These are phyloP conservation scores for Labrus mixtus DNA, from an alignment of 2,113 vertebrate genomes.

Conservation along the genomic window DNA sequence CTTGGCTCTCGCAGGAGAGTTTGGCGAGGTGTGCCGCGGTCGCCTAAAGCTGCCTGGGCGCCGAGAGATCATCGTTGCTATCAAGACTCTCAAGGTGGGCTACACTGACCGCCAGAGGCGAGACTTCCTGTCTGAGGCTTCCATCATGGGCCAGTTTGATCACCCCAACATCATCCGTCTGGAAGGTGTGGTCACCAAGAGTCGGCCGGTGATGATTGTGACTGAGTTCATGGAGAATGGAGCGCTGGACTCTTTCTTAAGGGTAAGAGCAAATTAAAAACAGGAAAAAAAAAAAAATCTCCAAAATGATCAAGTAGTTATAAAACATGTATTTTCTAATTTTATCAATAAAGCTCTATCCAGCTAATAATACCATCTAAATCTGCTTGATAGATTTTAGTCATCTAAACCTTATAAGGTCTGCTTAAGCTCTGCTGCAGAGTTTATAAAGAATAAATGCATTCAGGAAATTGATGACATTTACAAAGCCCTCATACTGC, in stretches of 20 bases:
- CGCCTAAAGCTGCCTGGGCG: slow-evolving; percentile 95
- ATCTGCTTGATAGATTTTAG: slow-evolving; percentile 44
- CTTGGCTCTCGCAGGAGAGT: slow-evolving; percentile 89
- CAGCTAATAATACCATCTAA: slow-evolving; percentile 2
- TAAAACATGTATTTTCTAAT: background rate
- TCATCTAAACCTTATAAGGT: slow-evolving; percentile 46
- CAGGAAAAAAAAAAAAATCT: background rate
- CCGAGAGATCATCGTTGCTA: slow-evolving; percentile 96
- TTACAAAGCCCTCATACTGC: slow-evolving; percentile 66
- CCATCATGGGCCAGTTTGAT: slow-evolving; percentile 99
- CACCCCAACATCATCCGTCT: slow-evolving; percentile 98
- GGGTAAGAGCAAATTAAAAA: slow-evolving; percentile 83
- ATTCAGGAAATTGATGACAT: slow-evolving; percentile 65
- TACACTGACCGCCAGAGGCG: slow-evolving; percentile 96
- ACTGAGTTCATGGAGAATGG: slow-evolving; percentile 99
- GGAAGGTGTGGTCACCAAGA: slow-evolving; percentile 98
- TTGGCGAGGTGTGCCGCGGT: slow-evolving; percentile 96
- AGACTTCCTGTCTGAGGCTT: slow-evolving; percentile 96
- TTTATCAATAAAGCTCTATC: slow-evolving; percentile 17
- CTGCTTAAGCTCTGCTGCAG: slow-evolving; percentile 35
- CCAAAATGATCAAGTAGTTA: background rate
- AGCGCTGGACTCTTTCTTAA: slow-evolving; percentile 94
- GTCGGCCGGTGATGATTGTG: slow-evolving; percentile 97
- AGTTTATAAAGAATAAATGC: slow-evolving; percentile 23
- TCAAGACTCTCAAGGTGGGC: slow-evolving; percentile 97